These are phyloP conservation scores for Philaethria dido DNA, from an alignment of 2,888 invertebrate genomes.

Conservation along the genomic window DNA sequence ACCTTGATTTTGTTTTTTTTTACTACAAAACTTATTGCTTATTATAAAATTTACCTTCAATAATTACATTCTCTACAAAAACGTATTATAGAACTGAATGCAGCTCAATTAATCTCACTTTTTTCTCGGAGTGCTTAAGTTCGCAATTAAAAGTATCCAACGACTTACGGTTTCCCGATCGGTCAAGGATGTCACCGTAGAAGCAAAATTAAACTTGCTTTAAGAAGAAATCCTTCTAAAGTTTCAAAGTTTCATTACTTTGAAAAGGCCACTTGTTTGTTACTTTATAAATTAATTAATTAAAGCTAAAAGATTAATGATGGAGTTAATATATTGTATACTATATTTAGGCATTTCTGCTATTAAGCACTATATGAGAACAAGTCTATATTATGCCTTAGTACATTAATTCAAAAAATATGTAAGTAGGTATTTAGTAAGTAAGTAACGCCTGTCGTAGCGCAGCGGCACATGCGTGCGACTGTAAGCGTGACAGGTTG, in stretches of 20 bases:
- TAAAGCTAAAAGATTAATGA: constrained; percentile 9
- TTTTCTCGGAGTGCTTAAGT: constrained; percentile 45
- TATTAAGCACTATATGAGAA: too few species aligned
- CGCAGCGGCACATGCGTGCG: too few species aligned
- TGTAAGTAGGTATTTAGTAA: too few species aligned
- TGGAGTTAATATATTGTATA: neutral
- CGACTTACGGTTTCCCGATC: constrained; percentile 47
- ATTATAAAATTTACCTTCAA: constrained; percentile 22
- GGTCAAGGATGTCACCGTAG: constrained; percentile 46
- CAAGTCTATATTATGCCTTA: neutral
- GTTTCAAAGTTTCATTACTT: constrained; percentile 24
- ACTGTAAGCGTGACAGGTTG: too few species aligned
- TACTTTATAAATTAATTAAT: constrained; percentile 7
- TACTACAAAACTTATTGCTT: neutral
- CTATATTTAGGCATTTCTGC: neutral
- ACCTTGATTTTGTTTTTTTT: neutral
- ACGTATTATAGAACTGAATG: constrained; percentile 42
- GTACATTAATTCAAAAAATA: too few species aligned
- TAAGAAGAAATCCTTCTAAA: constrained; percentile 28
- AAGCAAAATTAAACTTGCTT: constrained; percentile 39
- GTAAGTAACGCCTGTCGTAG: too few species aligned
- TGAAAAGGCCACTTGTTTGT: constrained; percentile 10
- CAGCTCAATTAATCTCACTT: constrained; percentile 45
- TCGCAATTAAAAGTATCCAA: constrained; percentile 49
- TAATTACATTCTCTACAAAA: constrained; percentile 38